These are phyloP conservation scores for Vannuccia rotundouncinata DNA, from an alignment of 2,888 invertebrate genomes.

Conservation along the genomic window DNA sequence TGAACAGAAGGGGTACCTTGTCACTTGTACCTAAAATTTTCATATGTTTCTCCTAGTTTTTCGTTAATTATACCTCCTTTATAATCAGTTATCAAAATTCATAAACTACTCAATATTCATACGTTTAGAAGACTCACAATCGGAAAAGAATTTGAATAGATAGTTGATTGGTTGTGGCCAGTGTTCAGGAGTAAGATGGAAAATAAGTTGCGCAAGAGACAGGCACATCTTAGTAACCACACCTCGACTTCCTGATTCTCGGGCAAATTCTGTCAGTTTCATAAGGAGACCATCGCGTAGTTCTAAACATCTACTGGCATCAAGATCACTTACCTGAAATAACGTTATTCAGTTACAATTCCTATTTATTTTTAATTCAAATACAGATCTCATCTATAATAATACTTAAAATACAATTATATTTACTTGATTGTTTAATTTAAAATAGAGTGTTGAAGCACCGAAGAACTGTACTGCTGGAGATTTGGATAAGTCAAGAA, in stretches of 20 bases:
- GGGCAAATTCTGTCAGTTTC: conserved; percentile 21
- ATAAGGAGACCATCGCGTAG: conserved; percentile 11
- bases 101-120: too few species aligned
- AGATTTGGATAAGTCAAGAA: conserved; percentile 38
- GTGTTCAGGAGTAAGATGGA: conserved; percentile 29
- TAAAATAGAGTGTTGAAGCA: conserved; percentile 39
- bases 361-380: not conserved
- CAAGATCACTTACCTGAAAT: conserved; percentile 27
- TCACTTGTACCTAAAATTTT: too few species aligned
- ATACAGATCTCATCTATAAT: not conserved
- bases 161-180: conserved; percentile 16
- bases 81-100: too few species aligned
- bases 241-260: conserved; percentile 7
- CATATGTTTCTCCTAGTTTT: too few species aligned
- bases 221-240: conserved; percentile 32
- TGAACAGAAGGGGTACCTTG: too few species aligned
- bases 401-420: not conserved
- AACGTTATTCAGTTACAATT: too few species aligned
- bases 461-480: conserved; percentile 41
- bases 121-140: too few species aligned
- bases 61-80: too few species aligned
- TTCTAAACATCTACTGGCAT: not conserved
- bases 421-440: conserved; percentile 39
- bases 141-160: not conserved
- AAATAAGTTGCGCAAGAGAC: conserved; percentile 23